Conservation (phyloP, 2,797 vertebrate genomes). For the Salmo trutta region DNA sequence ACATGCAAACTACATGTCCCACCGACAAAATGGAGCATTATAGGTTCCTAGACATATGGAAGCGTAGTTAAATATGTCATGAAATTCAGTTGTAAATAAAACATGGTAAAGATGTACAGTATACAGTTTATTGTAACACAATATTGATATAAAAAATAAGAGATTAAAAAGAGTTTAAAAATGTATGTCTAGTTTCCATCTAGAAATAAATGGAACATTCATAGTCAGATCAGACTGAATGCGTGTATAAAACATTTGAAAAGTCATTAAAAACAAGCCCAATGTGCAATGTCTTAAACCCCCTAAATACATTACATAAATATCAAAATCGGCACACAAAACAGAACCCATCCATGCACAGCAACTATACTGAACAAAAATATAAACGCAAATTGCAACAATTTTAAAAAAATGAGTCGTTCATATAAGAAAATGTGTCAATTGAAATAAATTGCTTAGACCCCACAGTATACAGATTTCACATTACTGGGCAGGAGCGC, state of each 20-base stretch:
- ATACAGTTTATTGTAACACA: background rate
- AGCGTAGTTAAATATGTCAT: background rate
- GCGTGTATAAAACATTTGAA: slow-evolving; percentile 26
- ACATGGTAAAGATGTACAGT: background rate
- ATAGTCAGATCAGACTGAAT: slow-evolving; percentile 15
- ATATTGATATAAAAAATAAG: slow-evolving; percentile 36
- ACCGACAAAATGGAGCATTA: background rate
- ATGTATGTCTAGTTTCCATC: slow-evolving; percentile 26
- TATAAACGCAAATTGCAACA: background rate
- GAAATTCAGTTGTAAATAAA: background rate
- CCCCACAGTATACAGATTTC: no score
- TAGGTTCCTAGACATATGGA: background rate
- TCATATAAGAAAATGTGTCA: no score
- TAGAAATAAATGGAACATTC: slow-evolving; percentile 61
- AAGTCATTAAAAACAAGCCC: slow-evolving; percentile 21
- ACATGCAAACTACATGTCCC: background rate
- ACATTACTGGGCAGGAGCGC: no score
- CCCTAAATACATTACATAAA: slow-evolving; percentile 4
- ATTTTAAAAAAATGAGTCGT: no score
- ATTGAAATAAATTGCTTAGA: no score
- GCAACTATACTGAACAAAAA: background rate
- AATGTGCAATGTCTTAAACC: slow-evolving; percentile 19
- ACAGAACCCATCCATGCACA: background rate
- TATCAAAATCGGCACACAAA: background rate
- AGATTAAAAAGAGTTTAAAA: slow-evolving; percentile 37